A percentile compares a stretch with the other conserved stretches of the same genome.
These are phyloP conservation scores for Pollimyrus isidori DNA, from an alignment of 2,113 vertebrate species.

Conservation along the genomic window DNA sequence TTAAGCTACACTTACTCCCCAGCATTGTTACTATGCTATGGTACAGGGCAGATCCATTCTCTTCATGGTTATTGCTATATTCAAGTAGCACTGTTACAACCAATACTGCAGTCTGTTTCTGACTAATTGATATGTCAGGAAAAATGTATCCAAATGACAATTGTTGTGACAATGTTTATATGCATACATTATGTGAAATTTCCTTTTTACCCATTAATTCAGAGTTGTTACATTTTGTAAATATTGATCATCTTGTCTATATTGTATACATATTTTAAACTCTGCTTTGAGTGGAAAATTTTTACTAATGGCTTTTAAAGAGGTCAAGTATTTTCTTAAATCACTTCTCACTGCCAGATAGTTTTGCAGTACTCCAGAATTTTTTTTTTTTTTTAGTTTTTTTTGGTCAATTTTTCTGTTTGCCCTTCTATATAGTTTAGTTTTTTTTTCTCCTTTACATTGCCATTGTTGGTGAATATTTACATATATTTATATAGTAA, in stretches of 20 bases:
- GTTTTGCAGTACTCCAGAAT: slow-evolving; percentile 21
- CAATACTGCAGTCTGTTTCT: background rate
- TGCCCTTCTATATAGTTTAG: background rate
- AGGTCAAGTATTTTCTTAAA: slow-evolving; percentile 24
- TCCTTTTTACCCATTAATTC: slow-evolving; percentile 28
- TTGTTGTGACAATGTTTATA: slow-evolving; percentile 10
- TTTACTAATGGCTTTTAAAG: slow-evolving; percentile 22
- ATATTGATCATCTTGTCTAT: slow-evolving; percentile 37
- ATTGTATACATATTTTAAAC: slow-evolving; percentile 35
- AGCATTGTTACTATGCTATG: background rate
- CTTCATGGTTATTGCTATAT: slow-evolving; percentile 7
- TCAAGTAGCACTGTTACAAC: background rate
- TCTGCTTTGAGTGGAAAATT: slow-evolving; percentile 31
- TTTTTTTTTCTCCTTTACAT: background rate
- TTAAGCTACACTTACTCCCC: background rate
- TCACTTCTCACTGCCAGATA: slow-evolving; percentile 33
- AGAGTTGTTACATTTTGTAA: slow-evolving; percentile 40
- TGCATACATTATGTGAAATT: slow-evolving; percentile 5
- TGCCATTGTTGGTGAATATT: slow-evolving; percentile 2
- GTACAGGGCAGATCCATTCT: background rate
- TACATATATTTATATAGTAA: background rate
- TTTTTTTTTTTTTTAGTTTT: background rate
- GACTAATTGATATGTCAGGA: background rate
- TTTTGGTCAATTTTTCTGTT: background rate
- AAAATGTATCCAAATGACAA: slow-evolving; percentile 4